Evolutionary conservation across 1,140 invertebrate genomes (phyloP).

Genomic region (Drosophila pseudoananassae): DNA sequence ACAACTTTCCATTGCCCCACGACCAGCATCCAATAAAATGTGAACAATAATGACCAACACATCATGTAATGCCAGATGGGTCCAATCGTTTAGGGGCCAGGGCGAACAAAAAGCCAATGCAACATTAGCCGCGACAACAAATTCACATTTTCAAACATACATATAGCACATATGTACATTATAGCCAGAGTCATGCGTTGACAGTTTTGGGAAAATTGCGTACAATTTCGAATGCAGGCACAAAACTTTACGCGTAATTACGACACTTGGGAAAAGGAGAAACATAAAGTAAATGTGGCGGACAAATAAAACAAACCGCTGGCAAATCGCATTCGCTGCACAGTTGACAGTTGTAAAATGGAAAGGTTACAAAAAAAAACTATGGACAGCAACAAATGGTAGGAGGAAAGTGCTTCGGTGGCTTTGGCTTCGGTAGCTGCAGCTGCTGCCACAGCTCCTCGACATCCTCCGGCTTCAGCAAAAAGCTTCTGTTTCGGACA

Average conservation of each 20-base stretch:
- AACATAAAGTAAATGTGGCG: conserved; percentile 3
- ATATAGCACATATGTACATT: conserved; percentile 10
- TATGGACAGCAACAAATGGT: conserved; percentile 27
- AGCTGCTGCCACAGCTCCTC: conserved; percentile 23
- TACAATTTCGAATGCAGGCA: conserved; percentile 63
- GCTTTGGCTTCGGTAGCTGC: conserved; percentile 28
- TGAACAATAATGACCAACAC: conserved; percentile 60
- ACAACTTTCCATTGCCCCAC: conserved; percentile 52
- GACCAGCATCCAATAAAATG: conserved; percentile 16
- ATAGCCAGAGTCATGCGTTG: conserved; percentile 57
- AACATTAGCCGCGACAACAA: conserved; percentile 46
- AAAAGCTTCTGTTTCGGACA: conserved; percentile 57
- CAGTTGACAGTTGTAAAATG: conserved; percentile 73
- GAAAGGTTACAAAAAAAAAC: conserved; percentile 64
- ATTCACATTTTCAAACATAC: conserved; percentile 60
- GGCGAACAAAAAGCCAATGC: conserved; percentile 19
- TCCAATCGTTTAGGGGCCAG: conserved; percentile 4
- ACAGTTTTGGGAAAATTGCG: conserved; percentile 76
- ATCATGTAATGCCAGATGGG: conserved; percentile 67
- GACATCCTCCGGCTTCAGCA: neutral
- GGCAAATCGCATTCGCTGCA: conserved; percentile 53
- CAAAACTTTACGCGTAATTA: conserved; percentile 64
- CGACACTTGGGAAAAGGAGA: conserved; percentile 25
- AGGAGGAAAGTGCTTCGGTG: conserved; percentile 31
- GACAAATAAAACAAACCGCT: conserved; percentile 48